These are phyloP conservation scores for Doris montereyensis DNA, from an alignment of 2,888 invertebrate genomes.

Conservation along the genomic window DNA sequence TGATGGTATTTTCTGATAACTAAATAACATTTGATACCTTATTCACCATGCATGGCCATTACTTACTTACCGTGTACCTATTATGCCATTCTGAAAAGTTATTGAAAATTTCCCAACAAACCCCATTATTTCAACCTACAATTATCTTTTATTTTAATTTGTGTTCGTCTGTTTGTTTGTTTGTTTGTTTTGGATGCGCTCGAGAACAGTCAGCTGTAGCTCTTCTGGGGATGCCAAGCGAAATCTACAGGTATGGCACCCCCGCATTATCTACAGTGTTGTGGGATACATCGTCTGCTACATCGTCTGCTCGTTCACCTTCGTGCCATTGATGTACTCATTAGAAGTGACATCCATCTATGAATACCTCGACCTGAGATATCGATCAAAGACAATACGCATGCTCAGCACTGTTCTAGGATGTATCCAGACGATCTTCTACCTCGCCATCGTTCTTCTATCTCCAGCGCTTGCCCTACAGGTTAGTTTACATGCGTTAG, in stretches of 20 bases:
- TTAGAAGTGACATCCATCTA: slow-evolving; percentile 51
- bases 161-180: too few species aligned
- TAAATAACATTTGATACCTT: too few species aligned
- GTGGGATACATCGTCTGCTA: slow-evolving; percentile 42
- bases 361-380: slow-evolving; percentile 52
- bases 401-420: slow-evolving; percentile 49
- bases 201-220: slow-evolving; percentile 55
- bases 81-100: too few species aligned
- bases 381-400: slow-evolving; percentile 49
- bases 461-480: slow-evolving; percentile 52
- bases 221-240: slow-evolving; percentile 51
- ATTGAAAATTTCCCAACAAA: too few species aligned
- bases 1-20: too few species aligned
- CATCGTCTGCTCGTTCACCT: slow-evolving; percentile 40
- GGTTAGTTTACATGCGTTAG: too few species aligned
- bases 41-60: too few species aligned
- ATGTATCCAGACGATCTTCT: slow-evolving; percentile 51
- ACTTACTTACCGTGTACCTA: too few species aligned
- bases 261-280: slow-evolving; percentile 44
- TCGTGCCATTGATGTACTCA: slow-evolving; percentile 50
- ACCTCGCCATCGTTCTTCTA: slow-evolving; percentile 52
- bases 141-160: too few species aligned
- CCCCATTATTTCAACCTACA: too few species aligned
- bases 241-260: slow-evolving; percentile 48
- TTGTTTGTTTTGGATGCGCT: too few species aligned